These are phyloP conservation scores for Rhynchotus rufescens DNA, from an alignment of 2,797 vertebrate genomes.

Conservation along the genomic window DNA sequence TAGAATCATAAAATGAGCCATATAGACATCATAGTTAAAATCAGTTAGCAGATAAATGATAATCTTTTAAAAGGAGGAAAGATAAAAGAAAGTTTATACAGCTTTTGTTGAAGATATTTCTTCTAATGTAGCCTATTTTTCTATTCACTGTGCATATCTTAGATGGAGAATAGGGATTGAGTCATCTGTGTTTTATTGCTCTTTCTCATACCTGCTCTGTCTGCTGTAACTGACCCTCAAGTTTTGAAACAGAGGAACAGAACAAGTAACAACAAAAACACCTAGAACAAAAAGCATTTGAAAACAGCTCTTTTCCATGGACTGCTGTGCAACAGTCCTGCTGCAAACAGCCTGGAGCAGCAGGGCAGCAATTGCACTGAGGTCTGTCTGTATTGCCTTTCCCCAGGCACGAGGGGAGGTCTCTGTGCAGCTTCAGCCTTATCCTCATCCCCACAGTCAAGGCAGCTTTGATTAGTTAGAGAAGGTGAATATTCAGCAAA, in stretches of 20 bases:
- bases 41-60: background rate
- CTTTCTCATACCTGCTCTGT: background rate
- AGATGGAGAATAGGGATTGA: background rate
- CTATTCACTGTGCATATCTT: background rate
- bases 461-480: background rate
- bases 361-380: slow-evolving; percentile 21
- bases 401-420: background rate
- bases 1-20: background rate
- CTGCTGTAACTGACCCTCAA: slow-evolving; percentile 14
- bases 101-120: background rate
- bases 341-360: slow-evolving; percentile 42
- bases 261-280: background rate
- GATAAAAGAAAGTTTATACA: background rate
- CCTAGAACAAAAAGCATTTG: slow-evolving; percentile 40
- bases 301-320: slow-evolving; percentile 23
- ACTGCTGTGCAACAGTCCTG: slow-evolving; percentile 5
- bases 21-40: background rate
- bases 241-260: background rate
- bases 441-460: background rate
- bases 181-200: background rate
- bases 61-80: background rate
- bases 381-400: slow-evolving; percentile 22
- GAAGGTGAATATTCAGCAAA: background rate
- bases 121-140: background rate
- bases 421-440: slow-evolving; percentile 1